Evolutionary conservation across 1,140 invertebrate genomes (phyloP), one percentile per base, ranked within the genome.

Genomic region (Dolichoris vasculosae): DNA sequence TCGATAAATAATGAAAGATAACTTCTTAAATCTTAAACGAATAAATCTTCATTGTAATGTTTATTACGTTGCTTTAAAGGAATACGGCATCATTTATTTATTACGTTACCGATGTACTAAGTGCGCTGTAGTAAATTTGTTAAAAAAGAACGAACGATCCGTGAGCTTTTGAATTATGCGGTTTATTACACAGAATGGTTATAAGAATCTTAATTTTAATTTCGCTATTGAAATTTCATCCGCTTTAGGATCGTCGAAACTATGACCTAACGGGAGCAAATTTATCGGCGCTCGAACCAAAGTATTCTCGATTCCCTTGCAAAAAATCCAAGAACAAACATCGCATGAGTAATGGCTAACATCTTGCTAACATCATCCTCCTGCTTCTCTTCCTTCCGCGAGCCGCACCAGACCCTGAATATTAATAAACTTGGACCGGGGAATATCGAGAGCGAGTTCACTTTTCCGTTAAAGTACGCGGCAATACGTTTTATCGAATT

Each of bases 401-500:
- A 0, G 38, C 43, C 73, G 26, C 73, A 80, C 26, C 63, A 7
- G 23, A 9, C 38, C 51, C 63, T 80, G 78, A 67, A 80, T 80
- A 80, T 80, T 80, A 67, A 80, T 80, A 80, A 64, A 80, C 77
- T 38, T 17, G 38, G 40, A 35, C 15, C 23, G 35, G 15, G 64
- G n/a, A n/a, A 26, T 30, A 81, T 69, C 40, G 43, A 35, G 43
- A 81, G 30, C 43, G 30, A 48, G 23, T 55, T 55, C 2, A 11
- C 7, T 69, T 3, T 69, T 69, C 67, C 35, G 35, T 69, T 69
- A 69, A 69, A 69, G 30, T 30, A 7, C 59, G 26, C 1, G 26
- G 11, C 32, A 51, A 9, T 51, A 30, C 30, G n/a, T 67, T 81
- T 71, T 71, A 82, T 82, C 46, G 80, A 82, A 82, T 82, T 82